Percentiles rank a stretch among this genome's conserved stretches.
phyloP scores from a whole-genome alignment of 2,888 invertebrate genomes.

The Osedax frankpressi region DNA sequence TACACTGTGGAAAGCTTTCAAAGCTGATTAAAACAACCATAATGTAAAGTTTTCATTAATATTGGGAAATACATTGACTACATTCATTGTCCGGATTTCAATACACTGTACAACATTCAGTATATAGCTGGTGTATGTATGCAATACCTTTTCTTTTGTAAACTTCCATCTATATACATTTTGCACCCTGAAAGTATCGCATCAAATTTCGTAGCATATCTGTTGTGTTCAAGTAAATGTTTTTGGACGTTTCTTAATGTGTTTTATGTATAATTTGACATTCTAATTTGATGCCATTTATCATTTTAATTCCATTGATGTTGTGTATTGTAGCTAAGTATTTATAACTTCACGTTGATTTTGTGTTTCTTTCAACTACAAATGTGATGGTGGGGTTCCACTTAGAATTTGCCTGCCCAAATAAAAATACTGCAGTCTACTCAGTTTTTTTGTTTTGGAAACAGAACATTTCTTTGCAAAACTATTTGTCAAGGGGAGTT shows the following conservation, averaged over 20 bases:
- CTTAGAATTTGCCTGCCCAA: too few species aligned
- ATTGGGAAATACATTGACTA: not conserved
- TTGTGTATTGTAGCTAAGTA: not conserved
- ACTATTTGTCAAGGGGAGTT: too few species aligned
- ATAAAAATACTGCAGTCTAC: too few species aligned
- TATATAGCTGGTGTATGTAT: too few species aligned
- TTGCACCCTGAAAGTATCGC: not conserved
- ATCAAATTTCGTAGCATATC: not conserved
- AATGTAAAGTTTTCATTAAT: not conserved
- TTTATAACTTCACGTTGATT: not conserved
- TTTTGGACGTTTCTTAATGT: not conserved
- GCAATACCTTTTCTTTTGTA: not conserved
- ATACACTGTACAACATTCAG: not conserved
- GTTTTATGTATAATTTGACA: not conserved
- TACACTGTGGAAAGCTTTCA: not conserved
- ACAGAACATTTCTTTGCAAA: too few species aligned
- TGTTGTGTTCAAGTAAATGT: not conserved
- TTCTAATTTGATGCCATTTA: not conserved
- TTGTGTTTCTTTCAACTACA: not conserved
- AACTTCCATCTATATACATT: not conserved
- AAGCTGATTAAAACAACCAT: not conserved
- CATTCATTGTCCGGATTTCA: not conserved
- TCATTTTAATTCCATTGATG: not conserved
- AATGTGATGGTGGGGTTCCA: not conserved
- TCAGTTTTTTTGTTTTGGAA: too few species aligned